Conservation (phyloP, 2,113 vertebrate species). For the Acinonyx jubatus region DNA sequence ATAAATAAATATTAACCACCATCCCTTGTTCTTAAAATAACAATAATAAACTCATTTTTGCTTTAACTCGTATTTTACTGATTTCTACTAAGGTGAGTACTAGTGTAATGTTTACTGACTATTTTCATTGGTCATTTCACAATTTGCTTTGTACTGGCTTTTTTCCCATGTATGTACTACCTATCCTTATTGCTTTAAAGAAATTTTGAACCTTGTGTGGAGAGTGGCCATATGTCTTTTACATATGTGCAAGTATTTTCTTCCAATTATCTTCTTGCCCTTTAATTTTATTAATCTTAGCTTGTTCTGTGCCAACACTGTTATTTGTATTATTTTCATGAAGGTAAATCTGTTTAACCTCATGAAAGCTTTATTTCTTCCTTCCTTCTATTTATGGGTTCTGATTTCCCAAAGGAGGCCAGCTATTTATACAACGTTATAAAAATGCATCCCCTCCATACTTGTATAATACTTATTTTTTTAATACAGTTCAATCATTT, state of each 20-base stretch:
- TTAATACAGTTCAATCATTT: not conserved
- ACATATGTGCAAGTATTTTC: not conserved
- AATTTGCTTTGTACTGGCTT: not conserved
- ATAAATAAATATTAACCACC: no score
- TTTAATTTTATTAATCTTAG: conserved; percentile 9
- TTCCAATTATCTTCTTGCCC: not conserved
- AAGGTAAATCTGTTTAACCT: not conserved
- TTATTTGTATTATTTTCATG: not conserved
- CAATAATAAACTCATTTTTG: not conserved
- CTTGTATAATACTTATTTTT: not conserved
- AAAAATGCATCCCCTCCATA: not conserved
- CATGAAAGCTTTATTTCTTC: not conserved
- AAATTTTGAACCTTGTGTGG: not conserved
- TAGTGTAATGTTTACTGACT: not conserved
- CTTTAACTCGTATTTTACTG: not conserved
- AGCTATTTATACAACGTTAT: not conserved
- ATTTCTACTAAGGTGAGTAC: not conserved
- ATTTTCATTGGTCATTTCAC: not conserved
- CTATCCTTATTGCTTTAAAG: not conserved
- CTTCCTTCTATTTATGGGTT: not conserved
- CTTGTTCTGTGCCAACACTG: not conserved
- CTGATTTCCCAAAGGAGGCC: not conserved
- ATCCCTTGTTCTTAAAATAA: no score
- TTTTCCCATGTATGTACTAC: not conserved
- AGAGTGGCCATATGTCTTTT: not conserved